These are phyloP conservation scores for Helostoma temminkii DNA, from an alignment of 2,797 vertebrate genomes.

Conservation along the genomic window DNA sequence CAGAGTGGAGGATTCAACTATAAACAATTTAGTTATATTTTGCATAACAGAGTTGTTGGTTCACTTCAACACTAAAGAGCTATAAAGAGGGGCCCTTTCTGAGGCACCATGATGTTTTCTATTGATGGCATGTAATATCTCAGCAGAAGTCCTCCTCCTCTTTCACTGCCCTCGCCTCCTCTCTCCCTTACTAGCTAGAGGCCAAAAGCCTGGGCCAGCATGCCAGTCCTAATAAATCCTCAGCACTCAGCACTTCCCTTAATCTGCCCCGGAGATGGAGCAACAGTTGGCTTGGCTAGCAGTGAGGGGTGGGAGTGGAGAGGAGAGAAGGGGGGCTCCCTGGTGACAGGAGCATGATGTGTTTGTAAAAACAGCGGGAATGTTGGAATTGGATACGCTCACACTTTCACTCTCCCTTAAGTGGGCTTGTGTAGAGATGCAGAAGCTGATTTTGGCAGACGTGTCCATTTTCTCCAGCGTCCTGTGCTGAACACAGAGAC, in stretches of 20 bases:
- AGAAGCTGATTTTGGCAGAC: slow-evolving; percentile 66
- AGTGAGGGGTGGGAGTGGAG: slow-evolving; percentile 5
- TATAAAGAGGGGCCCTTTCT: slow-evolving; percentile 23
- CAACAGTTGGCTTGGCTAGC: slow-evolving; percentile 74
- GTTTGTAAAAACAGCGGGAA: slow-evolving; percentile 70
- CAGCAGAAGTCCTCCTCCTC: slow-evolving; percentile 67
- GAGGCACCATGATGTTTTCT: slow-evolving; percentile 56
- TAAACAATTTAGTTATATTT: neutral
- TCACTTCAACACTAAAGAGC: neutral
- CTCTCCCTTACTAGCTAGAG: slow-evolving; percentile 47
- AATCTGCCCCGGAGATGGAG: slow-evolving; percentile 76
- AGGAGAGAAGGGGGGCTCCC: slow-evolving; percentile 31
- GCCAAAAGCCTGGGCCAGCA: slow-evolving; percentile 70
- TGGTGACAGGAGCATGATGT: slow-evolving; percentile 61
- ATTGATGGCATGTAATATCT: slow-evolving; percentile 61
- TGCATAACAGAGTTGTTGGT: neutral
- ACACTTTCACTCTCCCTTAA: slow-evolving; percentile 37
- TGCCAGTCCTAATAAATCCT: slow-evolving; percentile 80
- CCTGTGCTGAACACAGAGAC: slow-evolving; percentile 45
- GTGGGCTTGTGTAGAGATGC: slow-evolving; percentile 48
- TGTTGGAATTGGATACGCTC: slow-evolving; percentile 64
- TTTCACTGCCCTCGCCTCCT: slow-evolving; percentile 34
- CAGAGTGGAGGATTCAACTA: neutral
- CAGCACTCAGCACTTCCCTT: slow-evolving; percentile 74
- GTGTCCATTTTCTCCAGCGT: slow-evolving; percentile 55